phyloP scores from a whole-genome alignment of 2,888 invertebrate genomes.

The Ophion ventricosus region DNA sequence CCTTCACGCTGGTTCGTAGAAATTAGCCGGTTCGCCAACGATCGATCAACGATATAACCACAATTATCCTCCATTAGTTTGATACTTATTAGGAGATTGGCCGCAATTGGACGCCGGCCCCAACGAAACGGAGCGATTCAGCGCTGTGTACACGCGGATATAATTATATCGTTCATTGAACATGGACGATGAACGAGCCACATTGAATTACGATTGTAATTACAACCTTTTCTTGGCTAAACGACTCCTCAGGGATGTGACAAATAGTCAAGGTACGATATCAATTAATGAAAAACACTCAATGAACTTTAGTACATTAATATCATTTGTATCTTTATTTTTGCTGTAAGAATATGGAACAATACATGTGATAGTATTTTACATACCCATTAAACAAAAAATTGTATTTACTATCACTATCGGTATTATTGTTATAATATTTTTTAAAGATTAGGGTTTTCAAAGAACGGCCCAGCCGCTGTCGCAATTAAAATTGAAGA shows the following conservation, averaged over 20 bases:
- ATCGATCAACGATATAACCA: slow-evolving; percentile 24
- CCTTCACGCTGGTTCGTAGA: slow-evolving; percentile 14
- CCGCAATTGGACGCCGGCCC: not conserved
- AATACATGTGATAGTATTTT: too few species aligned
- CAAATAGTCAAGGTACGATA: slow-evolving; percentile 75
- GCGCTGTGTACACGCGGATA: too few species aligned
- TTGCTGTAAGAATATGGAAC: too few species aligned
- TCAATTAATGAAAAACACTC: not conserved
- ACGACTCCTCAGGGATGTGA: slow-evolving; percentile 82
- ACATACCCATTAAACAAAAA: too few species aligned
- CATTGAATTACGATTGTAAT: slow-evolving; percentile 84
- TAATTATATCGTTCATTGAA: not conserved
- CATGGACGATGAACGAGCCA: slow-evolving; percentile 69
- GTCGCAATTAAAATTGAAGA: too few species aligned
- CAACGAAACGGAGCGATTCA: too few species aligned
- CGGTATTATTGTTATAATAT: too few species aligned
- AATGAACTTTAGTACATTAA: not conserved
- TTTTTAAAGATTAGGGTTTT: too few species aligned
- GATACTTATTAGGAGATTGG: not conserved
- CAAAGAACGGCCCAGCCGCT: too few species aligned
- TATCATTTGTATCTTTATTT: too few species aligned
- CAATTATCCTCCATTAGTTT: slow-evolving; percentile 5
- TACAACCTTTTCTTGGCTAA: slow-evolving; percentile 84
- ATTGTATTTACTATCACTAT: too few species aligned
- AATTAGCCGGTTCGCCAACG: not conserved